These are phyloP conservation scores for Colaptes auratus DNA, from an alignment of 2,113 vertebrate species.

Conservation along the genomic window DNA sequence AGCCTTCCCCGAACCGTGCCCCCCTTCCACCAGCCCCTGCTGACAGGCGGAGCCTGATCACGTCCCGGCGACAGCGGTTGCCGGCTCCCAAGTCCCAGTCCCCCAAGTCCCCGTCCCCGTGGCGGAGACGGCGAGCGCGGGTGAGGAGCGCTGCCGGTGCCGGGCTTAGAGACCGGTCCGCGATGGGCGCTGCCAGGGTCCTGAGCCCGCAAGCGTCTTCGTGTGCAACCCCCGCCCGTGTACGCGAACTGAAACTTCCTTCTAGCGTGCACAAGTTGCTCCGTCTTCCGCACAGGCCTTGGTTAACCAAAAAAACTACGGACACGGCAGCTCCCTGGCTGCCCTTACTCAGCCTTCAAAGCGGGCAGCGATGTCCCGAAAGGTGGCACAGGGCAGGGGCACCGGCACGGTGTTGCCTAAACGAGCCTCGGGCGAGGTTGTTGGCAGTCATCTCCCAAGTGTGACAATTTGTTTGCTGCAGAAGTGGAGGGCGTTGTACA, in stretches of 20 bases:
- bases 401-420: fast-evolving
- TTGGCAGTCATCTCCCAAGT: fast-evolving
- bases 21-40: background rate
- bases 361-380: background rate
- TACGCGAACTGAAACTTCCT: fast-evolving
- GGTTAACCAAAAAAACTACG: fast-evolving
- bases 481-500: fast-evolving
- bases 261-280: background rate
- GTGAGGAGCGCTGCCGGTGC: background rate
- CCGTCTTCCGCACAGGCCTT: fast-evolving
- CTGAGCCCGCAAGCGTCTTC: fast-evolving
- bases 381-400: fast-evolving
- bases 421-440: background rate
- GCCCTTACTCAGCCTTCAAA: background rate
- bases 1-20: background rate
- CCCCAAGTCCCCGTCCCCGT: too few relatives aligned
- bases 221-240: fast-evolving
- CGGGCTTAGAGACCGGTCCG: fast-evolving
- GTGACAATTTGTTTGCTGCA: background rate
- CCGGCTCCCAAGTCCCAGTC: too few relatives aligned
- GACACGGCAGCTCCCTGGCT: fast-evolving
- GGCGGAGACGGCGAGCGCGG: fast-evolving
- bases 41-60: background rate
- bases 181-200: fast-evolving
- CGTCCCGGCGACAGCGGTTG: background rate